Percentiles rank a stretch among this genome's conserved stretches.
phyloP scores from a whole-genome alignment of 2,797 vertebrate genomes.

The Sardinella longiceps region DNA sequence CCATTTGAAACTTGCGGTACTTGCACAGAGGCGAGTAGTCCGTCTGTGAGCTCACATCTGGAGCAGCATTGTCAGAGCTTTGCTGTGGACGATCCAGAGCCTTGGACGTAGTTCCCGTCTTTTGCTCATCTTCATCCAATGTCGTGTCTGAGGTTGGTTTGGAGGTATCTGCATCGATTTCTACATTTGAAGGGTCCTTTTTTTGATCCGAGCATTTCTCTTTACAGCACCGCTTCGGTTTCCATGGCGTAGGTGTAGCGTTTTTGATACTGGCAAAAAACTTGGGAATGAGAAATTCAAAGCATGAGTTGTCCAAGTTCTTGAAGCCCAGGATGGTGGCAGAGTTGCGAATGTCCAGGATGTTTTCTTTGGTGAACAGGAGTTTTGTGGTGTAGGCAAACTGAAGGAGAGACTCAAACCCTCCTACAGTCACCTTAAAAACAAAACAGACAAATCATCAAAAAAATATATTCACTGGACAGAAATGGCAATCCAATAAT shows the following conservation, averaged over 20 bases:
- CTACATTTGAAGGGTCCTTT: slow-evolving; percentile 51
- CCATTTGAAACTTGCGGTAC: slow-evolving; percentile 92
- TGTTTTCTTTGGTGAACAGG: slow-evolving; percentile 85
- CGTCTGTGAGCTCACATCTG: slow-evolving; percentile 43
- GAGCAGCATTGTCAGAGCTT: slow-evolving; percentile 24
- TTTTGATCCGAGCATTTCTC: slow-evolving; percentile 67
- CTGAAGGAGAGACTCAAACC: slow-evolving; percentile 90
- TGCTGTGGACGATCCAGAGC: slow-evolving; percentile 54
- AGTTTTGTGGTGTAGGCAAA: slow-evolving; percentile 97
- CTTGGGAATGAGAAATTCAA: slow-evolving; percentile 91
- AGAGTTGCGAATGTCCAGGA: slow-evolving; percentile 86
- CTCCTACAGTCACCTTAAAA: slow-evolving; percentile 84
- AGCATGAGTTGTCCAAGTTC: slow-evolving; percentile 91
- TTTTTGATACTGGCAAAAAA: slow-evolving; percentile 77
- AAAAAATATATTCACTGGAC: not conserved
- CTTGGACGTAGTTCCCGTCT: slow-evolving; percentile 49
- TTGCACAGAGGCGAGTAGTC: slow-evolving; percentile 79
- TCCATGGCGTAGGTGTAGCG: slow-evolving; percentile 66
- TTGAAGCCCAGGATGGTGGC: slow-evolving; percentile 84
- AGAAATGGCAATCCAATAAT: not conserved
- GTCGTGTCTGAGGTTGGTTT: slow-evolving; percentile 65
- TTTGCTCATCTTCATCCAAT: slow-evolving; percentile 63
- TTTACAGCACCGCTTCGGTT: slow-evolving; percentile 74
- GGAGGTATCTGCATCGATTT: slow-evolving; percentile 53
- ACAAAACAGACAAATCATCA: not conserved